These are phyloP conservation scores for Dasyurus viverrinus DNA, from an alignment of 2,113 vertebrate species.

Conservation along the genomic window DNA sequence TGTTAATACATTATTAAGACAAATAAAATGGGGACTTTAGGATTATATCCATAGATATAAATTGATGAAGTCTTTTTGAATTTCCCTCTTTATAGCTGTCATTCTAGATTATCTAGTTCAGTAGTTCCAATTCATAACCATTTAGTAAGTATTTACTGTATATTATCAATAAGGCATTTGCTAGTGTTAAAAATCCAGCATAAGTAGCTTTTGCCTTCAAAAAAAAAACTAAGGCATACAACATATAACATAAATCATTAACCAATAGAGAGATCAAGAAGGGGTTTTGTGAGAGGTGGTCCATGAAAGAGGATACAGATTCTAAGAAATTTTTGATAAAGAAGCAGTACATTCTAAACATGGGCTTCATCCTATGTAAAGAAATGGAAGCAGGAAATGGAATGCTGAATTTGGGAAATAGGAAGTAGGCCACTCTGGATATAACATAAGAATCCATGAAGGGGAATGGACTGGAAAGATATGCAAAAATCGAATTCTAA, in stretches of 20 bases:
- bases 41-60: slow-evolving; percentile 1
- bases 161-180: not conserved
- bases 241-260: not conserved
- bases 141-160: not conserved
- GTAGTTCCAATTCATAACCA: not conserved
- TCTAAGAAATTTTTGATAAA: not conserved
- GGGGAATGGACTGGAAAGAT: not conserved
- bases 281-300: not conserved
- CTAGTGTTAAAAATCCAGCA: not conserved
- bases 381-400: not conserved
- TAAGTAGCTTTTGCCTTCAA: not conserved
- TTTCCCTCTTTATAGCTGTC: not conserved
- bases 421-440: not conserved
- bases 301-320: not conserved
- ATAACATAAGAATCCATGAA: not conserved
- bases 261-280: not conserved
- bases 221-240: not conserved
- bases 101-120: not conserved
- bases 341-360: not conserved
- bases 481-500: too few species aligned
- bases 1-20: not conserved
- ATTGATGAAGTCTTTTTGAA: not conserved
- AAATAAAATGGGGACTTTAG: not conserved
- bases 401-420: not conserved
- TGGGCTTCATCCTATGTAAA: not conserved